Conservation (phyloP, 2,113 vertebrate genomes). For the Marmota flaviventris region DNA sequence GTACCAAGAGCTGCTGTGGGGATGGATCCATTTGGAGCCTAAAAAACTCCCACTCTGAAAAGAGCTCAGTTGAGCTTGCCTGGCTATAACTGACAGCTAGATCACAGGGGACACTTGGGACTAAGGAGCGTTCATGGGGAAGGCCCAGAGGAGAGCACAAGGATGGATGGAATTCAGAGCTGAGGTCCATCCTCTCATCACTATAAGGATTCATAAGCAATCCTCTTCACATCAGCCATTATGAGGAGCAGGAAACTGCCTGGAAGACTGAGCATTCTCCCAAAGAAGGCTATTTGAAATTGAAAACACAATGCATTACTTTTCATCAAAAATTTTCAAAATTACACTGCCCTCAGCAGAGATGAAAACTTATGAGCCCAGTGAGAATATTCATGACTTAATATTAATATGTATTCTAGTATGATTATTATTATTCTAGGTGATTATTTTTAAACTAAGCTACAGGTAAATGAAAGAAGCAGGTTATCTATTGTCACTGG, state of each 20-base stretch:
- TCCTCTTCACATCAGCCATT: not conserved
- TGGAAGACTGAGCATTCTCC: not conserved
- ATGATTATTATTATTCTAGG: too few species aligned
- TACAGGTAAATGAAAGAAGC: not conserved
- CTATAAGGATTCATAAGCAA: not conserved
- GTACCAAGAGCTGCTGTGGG: not conserved
- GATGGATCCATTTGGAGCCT: not conserved
- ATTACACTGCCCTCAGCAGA: not conserved
- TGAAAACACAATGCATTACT: not conserved
- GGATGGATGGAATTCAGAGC: not conserved
- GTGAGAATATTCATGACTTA: not conserved
- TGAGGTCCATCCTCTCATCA: not conserved
- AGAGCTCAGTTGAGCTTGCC: not conserved
- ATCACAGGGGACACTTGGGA: fast-evolving
- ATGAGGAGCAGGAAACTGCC: not conserved
- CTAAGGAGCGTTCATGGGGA: not conserved
- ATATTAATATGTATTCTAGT: not conserved
- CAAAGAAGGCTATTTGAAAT: not conserved
- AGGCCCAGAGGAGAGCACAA: not conserved
- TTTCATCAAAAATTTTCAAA: not conserved
- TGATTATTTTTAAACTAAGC: not conserved
- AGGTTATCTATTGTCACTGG: fast-evolving
- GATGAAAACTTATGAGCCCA: not conserved
- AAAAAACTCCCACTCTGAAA: fast-evolving
- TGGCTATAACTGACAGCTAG: not conserved